Percentiles rank a stretch among this genome's conserved stretches.
phyloP scores from a whole-genome alignment of 2,113 vertebrate species.

The Diglossa brunneiventris region DNA sequence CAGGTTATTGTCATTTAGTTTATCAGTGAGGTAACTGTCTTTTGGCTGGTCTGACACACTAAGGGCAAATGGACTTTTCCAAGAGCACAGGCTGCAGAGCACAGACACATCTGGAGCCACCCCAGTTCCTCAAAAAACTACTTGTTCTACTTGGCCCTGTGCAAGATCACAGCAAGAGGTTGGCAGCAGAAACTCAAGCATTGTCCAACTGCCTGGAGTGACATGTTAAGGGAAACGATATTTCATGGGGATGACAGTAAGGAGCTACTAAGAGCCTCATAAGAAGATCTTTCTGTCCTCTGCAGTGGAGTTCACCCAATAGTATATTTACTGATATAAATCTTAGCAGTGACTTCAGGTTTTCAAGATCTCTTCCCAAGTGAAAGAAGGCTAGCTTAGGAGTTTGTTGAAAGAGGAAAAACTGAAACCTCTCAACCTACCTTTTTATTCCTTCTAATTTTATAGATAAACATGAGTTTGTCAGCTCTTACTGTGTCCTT shows the following conservation, averaged over 20 bases:
- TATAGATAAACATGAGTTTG: neutral
- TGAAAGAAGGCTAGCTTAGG: neutral
- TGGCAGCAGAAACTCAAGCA: neutral
- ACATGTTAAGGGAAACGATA: neutral
- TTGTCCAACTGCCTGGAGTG: neutral
- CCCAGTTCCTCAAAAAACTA: neutral
- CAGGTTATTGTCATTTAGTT: neutral
- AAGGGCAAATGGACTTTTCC: neutral
- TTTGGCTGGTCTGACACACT: neutral
- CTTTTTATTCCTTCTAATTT: neutral
- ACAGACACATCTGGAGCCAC: neutral
- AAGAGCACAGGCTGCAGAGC: neutral
- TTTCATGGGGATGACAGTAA: neutral
- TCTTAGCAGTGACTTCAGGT: neutral
- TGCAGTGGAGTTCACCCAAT: neutral
- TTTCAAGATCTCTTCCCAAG: neutral
- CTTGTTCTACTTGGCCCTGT: neutral
- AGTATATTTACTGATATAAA: neutral
- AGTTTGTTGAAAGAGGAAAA: neutral
- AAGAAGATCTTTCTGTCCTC: neutral
- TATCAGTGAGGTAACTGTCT: neutral
- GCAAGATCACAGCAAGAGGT: neutral
- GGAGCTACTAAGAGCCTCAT: neutral
- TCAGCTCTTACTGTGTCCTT: neutral
- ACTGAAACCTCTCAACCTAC: neutral